phyloP scores from a whole-genome alignment of 2,888 invertebrate genomes.

The Harpagoxenus sublaevis region DNA sequence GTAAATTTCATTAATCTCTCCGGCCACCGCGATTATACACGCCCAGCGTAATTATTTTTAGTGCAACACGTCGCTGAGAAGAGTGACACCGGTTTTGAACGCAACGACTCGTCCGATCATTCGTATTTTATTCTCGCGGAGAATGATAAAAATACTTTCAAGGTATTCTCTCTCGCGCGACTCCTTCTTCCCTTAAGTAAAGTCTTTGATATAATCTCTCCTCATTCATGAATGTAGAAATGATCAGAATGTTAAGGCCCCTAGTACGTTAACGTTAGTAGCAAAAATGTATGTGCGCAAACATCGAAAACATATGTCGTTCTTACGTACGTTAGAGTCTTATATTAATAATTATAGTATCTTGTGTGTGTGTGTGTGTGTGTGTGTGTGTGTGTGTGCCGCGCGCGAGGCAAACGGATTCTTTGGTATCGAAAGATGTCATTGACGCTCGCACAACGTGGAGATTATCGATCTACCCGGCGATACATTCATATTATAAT shows the following conservation, averaged over 20 bases:
- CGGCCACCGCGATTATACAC: conserved; percentile 26
- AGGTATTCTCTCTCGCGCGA: neutral
- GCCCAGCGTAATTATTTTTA: conserved; percentile 17
- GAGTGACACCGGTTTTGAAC: neutral
- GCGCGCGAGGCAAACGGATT: too few species aligned
- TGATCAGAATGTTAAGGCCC: neutral
- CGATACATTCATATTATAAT: conserved; percentile 22
- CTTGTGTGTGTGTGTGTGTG: too few species aligned
- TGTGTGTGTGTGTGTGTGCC: too few species aligned
- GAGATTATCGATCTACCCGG: neutral
- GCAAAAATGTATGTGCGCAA: neutral
- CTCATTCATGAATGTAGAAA: neutral
- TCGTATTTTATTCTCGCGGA: neutral
- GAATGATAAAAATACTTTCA: neutral
- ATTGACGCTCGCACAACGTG: neutral
- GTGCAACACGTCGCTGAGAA: neutral
- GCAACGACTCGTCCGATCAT: neutral
- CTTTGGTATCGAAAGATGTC: neutral
- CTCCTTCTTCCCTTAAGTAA: neutral
- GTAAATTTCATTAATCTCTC: conserved; percentile 39
- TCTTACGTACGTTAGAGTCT: too few species aligned
- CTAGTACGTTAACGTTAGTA: too few species aligned
- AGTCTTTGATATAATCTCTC: neutral
- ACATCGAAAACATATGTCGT: too few species aligned
- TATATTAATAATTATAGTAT: too few species aligned